Evolutionary conservation across 2,888 invertebrate species (phyloP), one percentile per base, ranked within the genome.

Genomic region (Melieria picta): DNA sequence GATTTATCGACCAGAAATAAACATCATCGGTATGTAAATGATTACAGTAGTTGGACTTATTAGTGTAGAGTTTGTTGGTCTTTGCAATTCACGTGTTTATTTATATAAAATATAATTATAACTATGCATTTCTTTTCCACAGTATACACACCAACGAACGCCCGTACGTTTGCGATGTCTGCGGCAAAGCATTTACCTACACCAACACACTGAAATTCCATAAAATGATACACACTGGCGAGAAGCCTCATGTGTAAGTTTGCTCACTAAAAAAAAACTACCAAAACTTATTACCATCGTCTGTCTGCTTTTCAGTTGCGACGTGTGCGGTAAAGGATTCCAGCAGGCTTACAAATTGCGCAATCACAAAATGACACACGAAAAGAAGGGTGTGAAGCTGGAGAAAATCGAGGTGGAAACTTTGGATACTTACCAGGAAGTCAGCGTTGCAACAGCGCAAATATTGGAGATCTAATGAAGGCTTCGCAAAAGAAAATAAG

Each of bases 1-100:
- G 87, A 87, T 77, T 79, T 86, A 16, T 87, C 87, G 4, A 87
- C 86, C 2, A 80, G 87, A 57, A 87, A 86, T 48, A 87, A 87
- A 72, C 87, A 87, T 77, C 84, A 87, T 80, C 81, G 87, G 86
- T 86, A 75, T 55, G 73, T 73, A 4, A 16, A 13, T n/a, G 30
- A 64, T 64, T n/a, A 1, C 16, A 16, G 16, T 16, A 16, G 16
- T 30, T 4, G 45, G 43, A 13, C 55, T 55, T 46, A 9, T 11
- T 47, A 50, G 52, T 11, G 52, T 3, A 50, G 52, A 50, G n/a
- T 50, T n/a, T 11, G 52, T 50, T n/a, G n/a, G 52, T 50, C n/a
- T 50, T 50, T 30, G 30, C 30, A 30, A 30, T 30, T 30, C 3
- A 30, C 30, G 30, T 30, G 1, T 30, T 1, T 30, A 30, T 30